These are phyloP conservation scores for Ferrisia virgata DNA, from an alignment of 2,888 invertebrate species.

Conservation along the genomic window DNA sequence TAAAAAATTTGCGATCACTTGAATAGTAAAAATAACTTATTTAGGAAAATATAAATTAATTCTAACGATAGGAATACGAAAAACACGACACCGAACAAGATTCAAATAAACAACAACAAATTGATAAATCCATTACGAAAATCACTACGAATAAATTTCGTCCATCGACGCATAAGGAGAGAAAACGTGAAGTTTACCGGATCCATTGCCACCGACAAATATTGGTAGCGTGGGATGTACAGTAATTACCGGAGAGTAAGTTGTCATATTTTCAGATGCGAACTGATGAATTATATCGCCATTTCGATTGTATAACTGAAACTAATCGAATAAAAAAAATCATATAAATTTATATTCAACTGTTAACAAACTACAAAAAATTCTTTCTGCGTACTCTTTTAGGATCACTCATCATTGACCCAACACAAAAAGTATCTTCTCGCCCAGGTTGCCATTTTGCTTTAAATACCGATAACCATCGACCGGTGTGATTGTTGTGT, in stretches of 20 bases:
- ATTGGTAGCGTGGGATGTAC: conserved; percentile 53
- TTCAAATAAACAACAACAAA: neutral
- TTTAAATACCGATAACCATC: conserved; percentile 55
- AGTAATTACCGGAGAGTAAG: conserved; percentile 53
- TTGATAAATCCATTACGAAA: neutral
- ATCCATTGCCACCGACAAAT: conserved; percentile 55
- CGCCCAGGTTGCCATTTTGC: conserved; percentile 55
- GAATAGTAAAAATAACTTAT: too few species aligned
- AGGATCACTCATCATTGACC: conserved; percentile 53
- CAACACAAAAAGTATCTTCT: conserved; percentile 55
- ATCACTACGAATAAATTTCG: conserved; percentile 10
- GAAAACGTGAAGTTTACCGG: conserved; percentile 54
- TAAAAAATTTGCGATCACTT: too few species aligned
- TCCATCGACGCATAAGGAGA: conserved; percentile 48
- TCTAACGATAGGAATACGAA: too few species aligned
- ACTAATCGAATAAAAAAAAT: conserved; percentile 50
- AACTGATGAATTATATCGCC: conserved; percentile 52
- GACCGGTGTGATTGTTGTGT: conserved; percentile 55
- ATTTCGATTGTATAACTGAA: conserved; percentile 52
- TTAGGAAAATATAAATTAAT: too few species aligned
- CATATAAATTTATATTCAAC: neutral
- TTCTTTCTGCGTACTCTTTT: conserved; percentile 49
- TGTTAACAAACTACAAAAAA: neutral
- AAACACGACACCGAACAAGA: neutral
- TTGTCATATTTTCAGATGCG: conserved; percentile 50